Evolutionary conservation across 2,113 vertebrate species (phyloP), one percentile per base, ranked within the genome.

Genomic region (Gobio gobio): DNA sequence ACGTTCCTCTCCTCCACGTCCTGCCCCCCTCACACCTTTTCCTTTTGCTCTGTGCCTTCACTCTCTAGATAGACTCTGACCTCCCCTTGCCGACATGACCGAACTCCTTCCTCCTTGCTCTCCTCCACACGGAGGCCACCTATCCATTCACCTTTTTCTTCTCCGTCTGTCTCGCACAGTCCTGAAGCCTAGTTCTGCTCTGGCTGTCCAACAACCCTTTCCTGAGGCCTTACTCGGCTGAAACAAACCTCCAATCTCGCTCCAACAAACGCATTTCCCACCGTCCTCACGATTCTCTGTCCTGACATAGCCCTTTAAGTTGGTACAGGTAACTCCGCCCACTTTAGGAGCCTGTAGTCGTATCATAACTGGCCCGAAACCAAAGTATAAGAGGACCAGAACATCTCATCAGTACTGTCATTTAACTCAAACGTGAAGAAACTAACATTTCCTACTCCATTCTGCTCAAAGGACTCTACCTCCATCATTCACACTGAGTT

Each of bases 1-100:
- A 92, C 87, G 92, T 88, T 86, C 87, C 91, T 84, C 90, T 90
- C 90, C 72, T 83, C 88, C 77, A 88, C 91, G 90, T 16, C 4
- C 83, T 0, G 77, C 1, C 86, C 64, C 86, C 83, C 74, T 24
- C 77, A 93, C 92, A 92, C 66, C 56, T 43, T 72, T 26, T 83
- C 73, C 73, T 74, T 63, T 51, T 58, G 33, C 81, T 68, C 74
- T 75, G 86, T 77, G 63, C 81, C 81, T 51, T 68, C 72, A 61
- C 64, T 72, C 72, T 76, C 78, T 81, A 72, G 61, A 78, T 82
- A 82, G 84, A 85, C 84, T 88, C 26, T 74, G 73, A 24, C 85
- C 64, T 85, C 68, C 79, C 82, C 80, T 81, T 49, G 47, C 47
- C 24, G 51, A 63, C 63, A 26, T n/a, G 77, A 74, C 49, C 56